These are phyloP conservation scores for Papilio demoleus DNA, from an alignment of 2,888 invertebrate genomes.

Conservation along the genomic window DNA sequence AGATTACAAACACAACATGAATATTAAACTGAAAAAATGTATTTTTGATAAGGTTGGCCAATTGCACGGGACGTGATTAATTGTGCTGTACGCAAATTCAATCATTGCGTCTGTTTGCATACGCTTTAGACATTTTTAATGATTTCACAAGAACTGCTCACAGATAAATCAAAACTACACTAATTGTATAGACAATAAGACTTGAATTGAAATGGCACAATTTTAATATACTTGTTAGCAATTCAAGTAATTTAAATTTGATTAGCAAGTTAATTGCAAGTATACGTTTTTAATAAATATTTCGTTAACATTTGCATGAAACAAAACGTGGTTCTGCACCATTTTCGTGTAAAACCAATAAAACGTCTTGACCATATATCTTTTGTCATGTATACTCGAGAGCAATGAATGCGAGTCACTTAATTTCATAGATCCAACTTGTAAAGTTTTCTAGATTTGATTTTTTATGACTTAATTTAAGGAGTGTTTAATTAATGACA, in stretches of 20 bases:
- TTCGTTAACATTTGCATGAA: slow-evolving; percentile 4
- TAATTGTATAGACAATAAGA: background rate
- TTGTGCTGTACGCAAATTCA: slow-evolving; percentile 30
- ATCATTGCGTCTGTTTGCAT: slow-evolving; percentile 33
- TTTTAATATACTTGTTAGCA: background rate
- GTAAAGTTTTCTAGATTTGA: too few relatives aligned
- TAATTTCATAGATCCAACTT: too few relatives aligned
- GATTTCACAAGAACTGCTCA: slow-evolving; percentile 3
- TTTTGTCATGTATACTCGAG: too few relatives aligned
- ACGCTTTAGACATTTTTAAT: slow-evolving; percentile 16
- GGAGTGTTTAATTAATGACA: too few relatives aligned
- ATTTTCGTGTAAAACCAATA: background rate
- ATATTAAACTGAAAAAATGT: slow-evolving; percentile 26
- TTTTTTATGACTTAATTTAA: too few relatives aligned
- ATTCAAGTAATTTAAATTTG: slow-evolving; percentile 28
- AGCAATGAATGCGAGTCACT: too few relatives aligned
- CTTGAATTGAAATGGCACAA: slow-evolving; percentile 6
- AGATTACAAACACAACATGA: slow-evolving; percentile 23
- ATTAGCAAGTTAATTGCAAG: slow-evolving; percentile 30
- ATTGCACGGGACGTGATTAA: slow-evolving; percentile 33
- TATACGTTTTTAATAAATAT: slow-evolving; percentile 18
- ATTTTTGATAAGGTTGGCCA: slow-evolving; percentile 30
- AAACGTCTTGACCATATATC: too few relatives aligned
- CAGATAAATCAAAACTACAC: background rate
- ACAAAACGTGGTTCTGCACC: background rate